Evolutionary conservation across 2,797 vertebrate species (phyloP).

Genomic region (Garrulus glandarius): DNA sequence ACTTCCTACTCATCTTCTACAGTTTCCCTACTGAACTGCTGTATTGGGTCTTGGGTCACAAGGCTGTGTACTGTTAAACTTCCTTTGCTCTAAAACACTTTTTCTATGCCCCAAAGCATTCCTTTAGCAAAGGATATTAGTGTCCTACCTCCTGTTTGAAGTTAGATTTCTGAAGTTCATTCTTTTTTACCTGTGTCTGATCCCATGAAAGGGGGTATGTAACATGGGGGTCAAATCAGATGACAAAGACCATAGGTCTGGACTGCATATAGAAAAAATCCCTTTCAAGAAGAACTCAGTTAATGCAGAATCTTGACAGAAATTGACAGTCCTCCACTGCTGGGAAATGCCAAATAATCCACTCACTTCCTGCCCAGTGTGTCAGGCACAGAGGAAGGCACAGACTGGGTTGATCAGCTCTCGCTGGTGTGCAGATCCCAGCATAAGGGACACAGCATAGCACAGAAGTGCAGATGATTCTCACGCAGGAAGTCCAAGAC

Average conservation of each 20-base stretch:
- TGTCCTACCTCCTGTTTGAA: background rate
- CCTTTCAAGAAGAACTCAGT: background rate
- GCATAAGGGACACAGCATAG: background rate
- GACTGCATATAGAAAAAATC: background rate
- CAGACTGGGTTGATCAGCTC: background rate
- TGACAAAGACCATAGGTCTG: background rate
- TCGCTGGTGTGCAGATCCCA: background rate
- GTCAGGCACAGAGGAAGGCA: background rate
- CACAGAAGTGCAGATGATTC: background rate
- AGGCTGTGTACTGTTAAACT: background rate
- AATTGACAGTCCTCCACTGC: background rate
- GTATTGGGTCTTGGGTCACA: background rate
- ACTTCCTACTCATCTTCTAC: background rate
- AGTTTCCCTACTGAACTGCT: background rate
- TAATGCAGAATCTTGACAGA: background rate
- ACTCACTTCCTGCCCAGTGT: background rate
- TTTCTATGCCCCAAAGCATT: background rate
- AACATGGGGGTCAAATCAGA: background rate
- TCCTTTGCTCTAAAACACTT: background rate
- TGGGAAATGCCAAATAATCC: background rate
- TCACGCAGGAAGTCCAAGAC: background rate
- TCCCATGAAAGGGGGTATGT: background rate
- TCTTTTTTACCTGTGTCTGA: background rate
- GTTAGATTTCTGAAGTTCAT: background rate
- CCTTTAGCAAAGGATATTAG: background rate